A percentile compares a stretch with the other conserved stretches of the same genome.
Evolutionary conservation across 2,113 vertebrate genomes (phyloP).

Genomic region (Pholis gunnellus): DNA sequence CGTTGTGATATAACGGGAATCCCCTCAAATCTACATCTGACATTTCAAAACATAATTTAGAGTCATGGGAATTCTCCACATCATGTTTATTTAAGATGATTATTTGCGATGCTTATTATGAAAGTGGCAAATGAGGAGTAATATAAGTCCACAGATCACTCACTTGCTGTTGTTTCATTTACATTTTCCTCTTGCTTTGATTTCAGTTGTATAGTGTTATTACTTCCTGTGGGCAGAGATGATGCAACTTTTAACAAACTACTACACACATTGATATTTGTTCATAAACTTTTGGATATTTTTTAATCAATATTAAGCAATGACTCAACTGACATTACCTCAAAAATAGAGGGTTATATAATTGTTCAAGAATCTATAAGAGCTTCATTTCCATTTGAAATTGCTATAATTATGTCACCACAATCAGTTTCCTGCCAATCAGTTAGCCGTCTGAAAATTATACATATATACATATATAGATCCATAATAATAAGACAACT

Average conservation of each 20-base stretch:
- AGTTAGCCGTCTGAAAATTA: too few species aligned
- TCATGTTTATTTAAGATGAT: background rate
- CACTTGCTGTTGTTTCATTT: background rate
- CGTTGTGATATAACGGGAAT: background rate
- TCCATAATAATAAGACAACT: background rate
- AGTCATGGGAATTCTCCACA: background rate
- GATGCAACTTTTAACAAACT: background rate
- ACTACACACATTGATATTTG: background rate
- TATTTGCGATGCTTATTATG: background rate
- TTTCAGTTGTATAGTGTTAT: background rate
- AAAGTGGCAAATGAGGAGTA: background rate
- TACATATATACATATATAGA: too few species aligned
- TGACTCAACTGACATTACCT: background rate
- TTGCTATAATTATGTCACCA: too few species aligned
- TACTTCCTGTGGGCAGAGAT: background rate
- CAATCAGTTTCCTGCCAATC: too few species aligned
- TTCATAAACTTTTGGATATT: background rate
- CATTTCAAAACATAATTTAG: background rate
- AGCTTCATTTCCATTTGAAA: too few species aligned
- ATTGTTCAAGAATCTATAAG: background rate
- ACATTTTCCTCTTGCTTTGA: background rate
- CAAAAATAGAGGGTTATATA: background rate
- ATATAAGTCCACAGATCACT: background rate
- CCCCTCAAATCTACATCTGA: conserved; percentile 11
- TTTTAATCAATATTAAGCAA: background rate